These are phyloP conservation scores for Pseudocheirus occidentalis DNA, from an alignment of 2,797 vertebrate genomes.

Conservation along the genomic window DNA sequence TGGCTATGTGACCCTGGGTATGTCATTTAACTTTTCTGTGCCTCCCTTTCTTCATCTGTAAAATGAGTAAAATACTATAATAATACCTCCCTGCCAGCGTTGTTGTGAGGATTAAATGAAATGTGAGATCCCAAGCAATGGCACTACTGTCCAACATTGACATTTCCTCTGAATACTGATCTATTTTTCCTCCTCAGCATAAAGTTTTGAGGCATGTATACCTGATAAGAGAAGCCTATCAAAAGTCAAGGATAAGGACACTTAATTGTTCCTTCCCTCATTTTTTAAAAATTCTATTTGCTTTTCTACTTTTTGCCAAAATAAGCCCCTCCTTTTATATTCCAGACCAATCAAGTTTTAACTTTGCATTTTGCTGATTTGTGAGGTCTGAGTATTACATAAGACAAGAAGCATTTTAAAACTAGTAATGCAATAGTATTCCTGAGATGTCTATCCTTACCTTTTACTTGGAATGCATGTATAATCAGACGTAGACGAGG, in stretches of 20 bases:
- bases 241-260: background rate
- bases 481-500: background rate
- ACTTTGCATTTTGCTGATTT: background rate
- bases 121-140: background rate
- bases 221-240: background rate
- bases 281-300: background rate
- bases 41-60: too few species aligned
- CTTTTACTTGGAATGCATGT: background rate
- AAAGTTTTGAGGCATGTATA: background rate
- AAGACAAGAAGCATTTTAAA: background rate
- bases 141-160: background rate
- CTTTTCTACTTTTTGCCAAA: accelerated
- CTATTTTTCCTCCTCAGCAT: background rate
- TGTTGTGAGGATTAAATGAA: background rate
- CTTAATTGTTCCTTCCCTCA: background rate
- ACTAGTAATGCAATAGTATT: background rate
- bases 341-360: background rate
- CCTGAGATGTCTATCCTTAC: too few species aligned
- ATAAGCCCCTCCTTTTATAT: background rate
- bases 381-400: background rate
- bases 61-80: too few species aligned
- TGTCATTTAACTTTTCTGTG: too few species aligned
- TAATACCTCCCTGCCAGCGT: too few species aligned
- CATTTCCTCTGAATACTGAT: background rate
- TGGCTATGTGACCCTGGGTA: too few species aligned